phyloP scores from a whole-genome alignment of 2,888 invertebrate genomes.

The Standfussiana lucernea region DNA sequence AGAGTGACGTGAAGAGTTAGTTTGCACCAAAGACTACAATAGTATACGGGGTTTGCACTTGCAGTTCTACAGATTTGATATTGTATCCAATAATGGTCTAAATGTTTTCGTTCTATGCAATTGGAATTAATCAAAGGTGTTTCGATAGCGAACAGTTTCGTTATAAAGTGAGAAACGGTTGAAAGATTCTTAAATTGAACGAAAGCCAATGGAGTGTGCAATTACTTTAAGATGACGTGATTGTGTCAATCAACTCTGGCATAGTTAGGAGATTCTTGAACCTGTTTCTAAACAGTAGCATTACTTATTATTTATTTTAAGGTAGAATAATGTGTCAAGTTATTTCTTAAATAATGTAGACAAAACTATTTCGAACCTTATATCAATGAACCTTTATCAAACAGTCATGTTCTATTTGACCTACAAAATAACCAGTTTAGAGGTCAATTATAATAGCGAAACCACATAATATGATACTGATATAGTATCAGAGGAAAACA shows the following conservation, averaged over 20 bases:
- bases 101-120: background rate
- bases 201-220: constrained; percentile 15
- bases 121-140: background rate
- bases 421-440: constrained; percentile 36
- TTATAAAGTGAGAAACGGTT: background rate
- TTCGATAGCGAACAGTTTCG: background rate
- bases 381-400: constrained; percentile 16
- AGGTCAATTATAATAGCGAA: background rate
- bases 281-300: background rate
- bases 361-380: background rate
- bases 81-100: background rate
- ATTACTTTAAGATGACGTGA: constrained; percentile 32
- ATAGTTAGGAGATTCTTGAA: constrained; percentile 11
- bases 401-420: constrained; percentile 10
- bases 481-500: constrained; percentile 8
- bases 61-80: constrained; percentile 5
- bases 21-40: no score
- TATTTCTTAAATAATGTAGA: background rate
- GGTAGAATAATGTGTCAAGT: background rate
- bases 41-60: no score
- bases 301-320: background rate
- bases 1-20: constrained; percentile 10
- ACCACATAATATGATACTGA: background rate
- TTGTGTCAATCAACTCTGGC: constrained; percentile 33
- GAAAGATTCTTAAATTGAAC: constrained; percentile 20